Conservation (phyloP, 2,797 vertebrate genomes). For the Diglossa cyanea region DNA sequence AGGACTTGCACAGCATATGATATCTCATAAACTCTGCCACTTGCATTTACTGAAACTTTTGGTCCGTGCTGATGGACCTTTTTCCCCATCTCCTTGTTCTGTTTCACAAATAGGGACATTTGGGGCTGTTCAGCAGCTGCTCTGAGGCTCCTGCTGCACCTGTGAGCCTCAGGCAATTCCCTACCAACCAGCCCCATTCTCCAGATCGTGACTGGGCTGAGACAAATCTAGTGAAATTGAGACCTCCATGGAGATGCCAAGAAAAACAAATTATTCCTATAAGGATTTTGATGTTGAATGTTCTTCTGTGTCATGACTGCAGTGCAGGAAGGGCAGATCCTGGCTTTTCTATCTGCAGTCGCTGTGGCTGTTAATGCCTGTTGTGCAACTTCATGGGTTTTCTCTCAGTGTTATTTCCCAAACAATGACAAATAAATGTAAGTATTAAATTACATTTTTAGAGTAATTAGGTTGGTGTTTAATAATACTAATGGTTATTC, state of each 20-base stretch:
- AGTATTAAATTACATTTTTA: background rate
- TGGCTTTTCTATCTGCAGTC: fast-evolving
- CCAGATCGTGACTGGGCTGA: background rate
- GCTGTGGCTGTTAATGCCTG: fast-evolving
- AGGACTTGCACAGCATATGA: background rate
- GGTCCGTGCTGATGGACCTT: background rate
- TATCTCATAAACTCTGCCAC: background rate
- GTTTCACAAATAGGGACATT: background rate
- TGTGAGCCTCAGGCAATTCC: background rate
- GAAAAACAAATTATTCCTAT: background rate
- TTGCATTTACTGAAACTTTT: background rate
- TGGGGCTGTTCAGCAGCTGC: background rate
- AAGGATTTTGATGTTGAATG: background rate
- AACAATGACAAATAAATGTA: background rate
- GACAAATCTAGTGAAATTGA: background rate
- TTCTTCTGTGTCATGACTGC: too few relatives aligned
- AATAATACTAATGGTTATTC: background rate
- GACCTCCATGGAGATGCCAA: background rate
- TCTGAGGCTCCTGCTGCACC: background rate
- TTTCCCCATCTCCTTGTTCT: background rate
- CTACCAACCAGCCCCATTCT: background rate
- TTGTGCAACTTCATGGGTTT: fast-evolving
- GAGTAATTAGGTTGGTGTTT: background rate
- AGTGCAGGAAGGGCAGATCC: background rate
- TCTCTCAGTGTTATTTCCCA: background rate